Conservation (phyloP, 2,888 invertebrate genomes). For the Heliconius aoede region DNA sequence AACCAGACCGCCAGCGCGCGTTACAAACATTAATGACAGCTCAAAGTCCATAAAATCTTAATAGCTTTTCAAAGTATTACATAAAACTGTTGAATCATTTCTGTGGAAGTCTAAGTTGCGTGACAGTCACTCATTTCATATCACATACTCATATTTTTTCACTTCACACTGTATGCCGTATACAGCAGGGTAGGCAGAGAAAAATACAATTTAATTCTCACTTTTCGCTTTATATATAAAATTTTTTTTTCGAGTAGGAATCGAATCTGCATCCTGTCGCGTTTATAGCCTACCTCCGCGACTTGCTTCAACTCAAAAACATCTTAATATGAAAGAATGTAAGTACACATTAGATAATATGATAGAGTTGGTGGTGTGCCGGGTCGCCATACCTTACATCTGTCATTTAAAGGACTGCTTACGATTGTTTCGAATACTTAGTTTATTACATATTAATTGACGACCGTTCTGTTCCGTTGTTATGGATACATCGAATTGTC, state of each 20-base stretch:
- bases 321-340: not conserved
- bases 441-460: conserved; percentile 24
- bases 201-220: no score
- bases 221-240: no score
- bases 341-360: no score
- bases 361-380: no score
- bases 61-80: conserved; percentile 11
- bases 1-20: not conserved
- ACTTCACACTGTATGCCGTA: not conserved
- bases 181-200: not conserved
- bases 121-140: no score
- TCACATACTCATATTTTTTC: not conserved
- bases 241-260: no score
- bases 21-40: not conserved
- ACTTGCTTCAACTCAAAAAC: not conserved
- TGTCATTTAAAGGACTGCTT: conserved; percentile 25
- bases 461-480: conserved; percentile 20
- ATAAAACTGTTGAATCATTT: not conserved
- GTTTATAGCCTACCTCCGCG: no score
- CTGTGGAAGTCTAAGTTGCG: not conserved
- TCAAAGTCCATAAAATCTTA: not conserved
- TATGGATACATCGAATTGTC: not conserved
- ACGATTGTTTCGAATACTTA: conserved; percentile 27
- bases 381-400: not conserved
- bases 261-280: no score